phyloP scores from a whole-genome alignment of 2,797 vertebrate species.

The Pseudopleuronectes americanus region DNA sequence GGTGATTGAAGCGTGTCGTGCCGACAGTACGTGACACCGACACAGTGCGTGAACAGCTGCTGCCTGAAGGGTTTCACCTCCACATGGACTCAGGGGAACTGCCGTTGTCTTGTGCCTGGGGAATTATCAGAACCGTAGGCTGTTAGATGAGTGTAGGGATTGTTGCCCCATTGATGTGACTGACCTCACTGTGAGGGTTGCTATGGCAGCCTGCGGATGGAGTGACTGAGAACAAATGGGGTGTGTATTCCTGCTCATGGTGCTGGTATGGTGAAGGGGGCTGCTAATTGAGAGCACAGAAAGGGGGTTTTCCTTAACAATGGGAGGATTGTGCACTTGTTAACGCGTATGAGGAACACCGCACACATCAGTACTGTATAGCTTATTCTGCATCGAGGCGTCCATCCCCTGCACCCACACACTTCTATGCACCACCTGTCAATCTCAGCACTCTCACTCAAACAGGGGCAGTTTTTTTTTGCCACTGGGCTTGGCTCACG shows the following conservation, averaged over 20 bases:
- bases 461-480: neutral
- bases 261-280: conserved; percentile 69
- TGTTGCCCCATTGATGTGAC: conserved; percentile 65
- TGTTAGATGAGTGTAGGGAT: conserved; percentile 56
- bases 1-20: conserved; percentile 6
- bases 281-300: conserved; percentile 76
- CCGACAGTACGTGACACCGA: conserved; percentile 30
- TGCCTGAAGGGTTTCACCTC: conserved; percentile 34
- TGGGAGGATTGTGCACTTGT: conserved; percentile 71
- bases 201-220: conserved; percentile 77
- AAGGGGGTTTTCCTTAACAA: conserved; percentile 67
- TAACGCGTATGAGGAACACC: conserved; percentile 22
- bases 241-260: conserved; percentile 72
- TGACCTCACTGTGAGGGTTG: conserved; percentile 70
- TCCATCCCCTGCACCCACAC: neutral
- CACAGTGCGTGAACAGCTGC: conserved; percentile 40
- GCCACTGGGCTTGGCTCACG: conserved; percentile 22
- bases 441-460: conserved; percentile 37
- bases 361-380: conserved; percentile 25
- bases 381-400: neutral
- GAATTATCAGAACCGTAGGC: conserved; percentile 47
- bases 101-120: conserved; percentile 31
- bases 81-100: conserved; percentile 47
- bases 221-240: conserved; percentile 78
- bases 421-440: conserved; percentile 32